Evolutionary conservation across 2,113 vertebrate genomes (phyloP), one percentile per base, ranked within the genome.

Genomic region (Prietella phreatophila): DNA sequence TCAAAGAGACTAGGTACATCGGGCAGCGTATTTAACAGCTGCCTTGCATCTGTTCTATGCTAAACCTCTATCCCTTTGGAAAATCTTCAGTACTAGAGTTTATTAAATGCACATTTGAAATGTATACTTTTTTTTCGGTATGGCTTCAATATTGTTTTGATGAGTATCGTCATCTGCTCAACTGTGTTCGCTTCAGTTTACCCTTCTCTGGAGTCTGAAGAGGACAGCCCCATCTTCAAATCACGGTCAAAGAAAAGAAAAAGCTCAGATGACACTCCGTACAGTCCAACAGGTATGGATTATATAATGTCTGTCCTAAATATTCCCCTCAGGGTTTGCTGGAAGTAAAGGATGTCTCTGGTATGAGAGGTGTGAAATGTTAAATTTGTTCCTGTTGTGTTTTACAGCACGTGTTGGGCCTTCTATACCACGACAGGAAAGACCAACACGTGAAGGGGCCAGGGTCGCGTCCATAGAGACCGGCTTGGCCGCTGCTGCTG

Each of bases 191-290:
- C 55, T 93, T 67, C 75, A 99, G 98, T 99, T 92, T 99, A 99
- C 91, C 98, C 98, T 7, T 99, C 98, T 14, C 92, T 99, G 69
- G 98, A 99, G 93, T 99, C 98, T 7, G 98, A 99, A 1, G 98
- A 99, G 92, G 98, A 99, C 93, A 99, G 98, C 93, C 98, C 98
- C 2, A 95, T 99, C 53, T 99, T 99, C 95, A 99, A 99, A 94
- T 99, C 98, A 9, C 96, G 98, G 92, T 99, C 98, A n/a, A 99
- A 99, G 95, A 99, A 99, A 92, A 96, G 98, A 94, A 99, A 99
- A 97, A 97, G 96, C 91, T 98, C 96, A 0, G 98, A 99, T 2
- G 98, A 99, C 84, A 98, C 97, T 84, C 98, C 98, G 0, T 99
- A 99, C 93, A 99, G 98, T 90, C 98, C 98, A 0, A 99, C 98